Conservation (phyloP, 2,113 vertebrate species). For the Hydrochoerus hydrochaeris region DNA sequence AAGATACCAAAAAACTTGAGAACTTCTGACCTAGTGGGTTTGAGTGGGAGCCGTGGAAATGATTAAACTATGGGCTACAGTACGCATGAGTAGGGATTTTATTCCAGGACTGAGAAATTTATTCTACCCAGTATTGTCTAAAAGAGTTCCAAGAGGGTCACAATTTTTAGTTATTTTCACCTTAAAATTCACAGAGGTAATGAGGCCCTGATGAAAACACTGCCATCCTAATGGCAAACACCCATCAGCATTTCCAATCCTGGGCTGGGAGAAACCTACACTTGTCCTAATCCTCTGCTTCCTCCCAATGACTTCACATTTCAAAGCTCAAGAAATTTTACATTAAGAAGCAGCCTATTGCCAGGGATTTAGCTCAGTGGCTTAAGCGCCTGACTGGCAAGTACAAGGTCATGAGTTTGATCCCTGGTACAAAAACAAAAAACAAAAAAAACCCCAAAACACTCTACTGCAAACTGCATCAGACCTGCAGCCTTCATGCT, state of each 20-base stretch:
- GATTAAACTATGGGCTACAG: background rate
- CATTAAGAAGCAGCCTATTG: background rate
- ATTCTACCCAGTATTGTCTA: background rate
- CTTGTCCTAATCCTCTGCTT: background rate
- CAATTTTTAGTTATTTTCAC: background rate
- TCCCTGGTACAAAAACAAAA: too few relatives aligned
- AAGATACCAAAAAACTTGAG: background rate
- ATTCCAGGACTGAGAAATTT: background rate
- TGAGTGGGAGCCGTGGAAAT: background rate
- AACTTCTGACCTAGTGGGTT: background rate
- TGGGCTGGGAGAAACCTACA: background rate
- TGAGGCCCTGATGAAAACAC: background rate
- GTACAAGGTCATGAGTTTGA: too few relatives aligned
- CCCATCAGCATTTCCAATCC: background rate
- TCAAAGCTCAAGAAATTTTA: background rate
- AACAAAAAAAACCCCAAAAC: too few relatives aligned
- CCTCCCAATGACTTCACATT: background rate
- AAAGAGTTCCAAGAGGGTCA: background rate
- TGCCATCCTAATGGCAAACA: background rate
- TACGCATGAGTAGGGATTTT: background rate
- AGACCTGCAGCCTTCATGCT: background rate
- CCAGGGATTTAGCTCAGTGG: too few relatives aligned
- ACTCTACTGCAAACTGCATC: too few relatives aligned
- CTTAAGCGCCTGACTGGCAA: too few relatives aligned
- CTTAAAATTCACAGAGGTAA: background rate